These are phyloP conservation scores for Numenius arquata DNA, from an alignment of 2,113 vertebrate species.

Conservation along the genomic window DNA sequence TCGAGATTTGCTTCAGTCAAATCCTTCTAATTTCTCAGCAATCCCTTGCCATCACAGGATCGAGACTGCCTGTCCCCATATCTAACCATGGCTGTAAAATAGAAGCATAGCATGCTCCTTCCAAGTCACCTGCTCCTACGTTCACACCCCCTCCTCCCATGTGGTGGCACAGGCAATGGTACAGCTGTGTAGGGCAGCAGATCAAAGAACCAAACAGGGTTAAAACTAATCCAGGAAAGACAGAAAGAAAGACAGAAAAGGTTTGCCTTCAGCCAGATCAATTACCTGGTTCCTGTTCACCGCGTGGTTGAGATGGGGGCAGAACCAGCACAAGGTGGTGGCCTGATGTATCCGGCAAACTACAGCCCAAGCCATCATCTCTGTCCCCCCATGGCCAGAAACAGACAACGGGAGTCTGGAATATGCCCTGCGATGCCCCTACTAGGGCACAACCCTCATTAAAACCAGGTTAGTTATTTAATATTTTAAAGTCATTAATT, in stretches of 20 bases:
- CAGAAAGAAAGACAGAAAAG: not conserved
- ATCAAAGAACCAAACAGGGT: not conserved
- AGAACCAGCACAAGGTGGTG: not conserved
- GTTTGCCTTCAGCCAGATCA: not conserved
- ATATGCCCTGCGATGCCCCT: fast-evolving
- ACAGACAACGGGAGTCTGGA: not conserved
- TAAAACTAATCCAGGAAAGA: not conserved
- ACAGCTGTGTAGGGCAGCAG: not conserved
- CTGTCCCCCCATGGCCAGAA: not conserved
- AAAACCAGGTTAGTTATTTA: not conserved
- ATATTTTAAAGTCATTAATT: not conserved
- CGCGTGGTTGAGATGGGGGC: fast-evolving
- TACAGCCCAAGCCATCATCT: not conserved
- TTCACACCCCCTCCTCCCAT: not conserved
- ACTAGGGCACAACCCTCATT: not conserved
- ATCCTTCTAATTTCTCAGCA: not conserved
- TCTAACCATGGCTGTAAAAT: not conserved
- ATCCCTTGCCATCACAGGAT: not conserved
- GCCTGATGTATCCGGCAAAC: not conserved
- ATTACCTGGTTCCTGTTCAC: not conserved
- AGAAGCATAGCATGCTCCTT: not conserved
- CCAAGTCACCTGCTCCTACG: not conserved
- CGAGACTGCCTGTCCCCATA: fast-evolving
- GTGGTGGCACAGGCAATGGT: not conserved
- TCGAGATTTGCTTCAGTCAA: not conserved